Evolutionary conservation across 2,113 vertebrate genomes (phyloP).

Genomic region (Benitochromis conjunctus): DNA sequence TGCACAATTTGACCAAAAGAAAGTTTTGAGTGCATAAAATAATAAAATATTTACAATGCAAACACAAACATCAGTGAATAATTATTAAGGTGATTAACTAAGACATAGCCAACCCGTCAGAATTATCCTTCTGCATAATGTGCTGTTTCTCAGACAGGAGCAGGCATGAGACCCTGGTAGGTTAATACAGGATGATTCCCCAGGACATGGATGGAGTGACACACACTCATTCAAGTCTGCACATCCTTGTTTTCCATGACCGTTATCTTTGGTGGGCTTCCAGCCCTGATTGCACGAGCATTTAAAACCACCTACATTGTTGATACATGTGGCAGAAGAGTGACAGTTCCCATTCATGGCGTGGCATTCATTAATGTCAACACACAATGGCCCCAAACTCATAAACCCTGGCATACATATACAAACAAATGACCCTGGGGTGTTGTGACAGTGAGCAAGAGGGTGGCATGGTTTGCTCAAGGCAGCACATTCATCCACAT

Average conservation of each 20-base stretch:
- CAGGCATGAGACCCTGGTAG: conserved; percentile 71
- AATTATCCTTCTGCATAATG: conserved; percentile 29
- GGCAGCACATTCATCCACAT: conserved; percentile 73
- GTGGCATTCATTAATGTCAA: conserved; percentile 77
- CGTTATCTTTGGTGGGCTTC: conserved; percentile 40
- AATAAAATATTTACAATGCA: background rate
- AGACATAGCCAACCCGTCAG: conserved; percentile 34
- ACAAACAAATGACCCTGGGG: conserved; percentile 75
- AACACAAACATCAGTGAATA: background rate
- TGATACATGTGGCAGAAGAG: conserved; percentile 67
- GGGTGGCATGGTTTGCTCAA: conserved; percentile 58
- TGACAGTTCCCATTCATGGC: conserved; percentile 62
- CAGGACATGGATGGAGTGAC: conserved; percentile 45
- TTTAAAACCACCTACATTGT: conserved; percentile 66
- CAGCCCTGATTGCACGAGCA: conserved; percentile 72
- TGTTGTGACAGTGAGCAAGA: conserved; percentile 70
- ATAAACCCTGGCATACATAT: conserved; percentile 64
- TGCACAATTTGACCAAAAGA: background rate
- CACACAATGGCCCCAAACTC: conserved; percentile 62
- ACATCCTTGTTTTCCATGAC: conserved; percentile 59
- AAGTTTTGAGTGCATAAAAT: background rate
- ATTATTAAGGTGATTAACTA: background rate
- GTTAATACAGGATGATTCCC: conserved; percentile 63
- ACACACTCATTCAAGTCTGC: conserved; percentile 73
- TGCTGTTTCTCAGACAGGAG: conserved; percentile 50